Conservation (phyloP, 2,797 vertebrate species). For the Gymnodraco acuticeps region DNA sequence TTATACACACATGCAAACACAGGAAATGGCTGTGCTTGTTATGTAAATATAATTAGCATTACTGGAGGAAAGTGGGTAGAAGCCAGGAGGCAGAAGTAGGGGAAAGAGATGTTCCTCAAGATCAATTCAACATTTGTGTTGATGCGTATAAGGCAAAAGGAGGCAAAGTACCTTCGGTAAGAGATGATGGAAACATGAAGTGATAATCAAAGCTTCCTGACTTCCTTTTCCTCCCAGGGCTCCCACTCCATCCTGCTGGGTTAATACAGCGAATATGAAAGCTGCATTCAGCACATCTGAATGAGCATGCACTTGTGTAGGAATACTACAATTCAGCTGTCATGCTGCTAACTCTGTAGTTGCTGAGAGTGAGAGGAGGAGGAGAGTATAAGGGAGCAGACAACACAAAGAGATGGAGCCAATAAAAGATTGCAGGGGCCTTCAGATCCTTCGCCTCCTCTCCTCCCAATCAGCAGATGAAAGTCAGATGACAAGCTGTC, state of each 20-base stretch:
- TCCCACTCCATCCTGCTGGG: conserved; percentile 48
- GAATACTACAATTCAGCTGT: conserved; percentile 37
- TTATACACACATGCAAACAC: neutral
- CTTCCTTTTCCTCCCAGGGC: conserved; percentile 30
- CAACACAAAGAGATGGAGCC: conserved; percentile 43
- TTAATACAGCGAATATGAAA: conserved; percentile 45
- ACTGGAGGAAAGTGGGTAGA: conserved; percentile 32
- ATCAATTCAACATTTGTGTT: conserved; percentile 48
- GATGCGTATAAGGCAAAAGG: conserved; percentile 13
- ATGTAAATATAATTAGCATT: conserved; percentile 57
- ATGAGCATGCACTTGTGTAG: conserved; percentile 29
- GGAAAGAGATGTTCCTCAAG: conserved; percentile 41
- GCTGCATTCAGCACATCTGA: conserved; percentile 37
- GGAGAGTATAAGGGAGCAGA: conserved; percentile 10
- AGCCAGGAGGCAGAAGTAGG: conserved; percentile 14
- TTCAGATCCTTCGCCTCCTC: conserved; percentile 38
- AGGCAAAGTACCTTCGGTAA: conserved; percentile 50
- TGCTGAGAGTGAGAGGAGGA: conserved; percentile 8
- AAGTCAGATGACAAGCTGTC: conserved; percentile 61
- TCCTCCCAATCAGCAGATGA: conserved; percentile 56
- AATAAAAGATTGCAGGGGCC: conserved; percentile 17
- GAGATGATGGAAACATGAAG: conserved; percentile 53
- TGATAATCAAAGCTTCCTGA: conserved; percentile 59
- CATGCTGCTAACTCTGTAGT: conserved; percentile 35
- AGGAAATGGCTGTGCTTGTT: conserved; percentile 23